Percentiles rank a stretch among this genome's conserved stretches.
These are phyloP conservation scores for Panopea generosa DNA, from an alignment of 2,888 invertebrate species.

Conservation along the genomic window DNA sequence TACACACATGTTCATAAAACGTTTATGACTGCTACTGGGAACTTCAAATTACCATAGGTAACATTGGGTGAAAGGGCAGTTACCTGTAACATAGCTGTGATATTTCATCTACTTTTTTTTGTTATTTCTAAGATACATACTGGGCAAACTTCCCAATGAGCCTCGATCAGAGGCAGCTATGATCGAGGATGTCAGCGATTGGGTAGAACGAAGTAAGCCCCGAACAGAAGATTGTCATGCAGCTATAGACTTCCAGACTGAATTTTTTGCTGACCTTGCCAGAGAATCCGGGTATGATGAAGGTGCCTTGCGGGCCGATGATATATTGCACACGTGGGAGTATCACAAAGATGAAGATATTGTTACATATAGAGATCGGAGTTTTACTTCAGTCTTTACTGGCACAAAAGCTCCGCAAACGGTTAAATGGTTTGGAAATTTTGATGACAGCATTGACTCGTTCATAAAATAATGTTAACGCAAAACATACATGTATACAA, in stretches of 20 bases:
- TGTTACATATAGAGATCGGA: constrained; percentile 43
- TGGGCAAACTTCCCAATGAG: constrained; percentile 18
- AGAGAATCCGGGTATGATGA: constrained; percentile 21
- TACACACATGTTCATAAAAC: too few species aligned
- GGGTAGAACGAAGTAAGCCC: constrained; percentile 28
- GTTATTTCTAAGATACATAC: constrained; percentile 32
- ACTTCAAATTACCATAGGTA: too few species aligned
- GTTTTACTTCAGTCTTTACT: constrained; percentile 37
- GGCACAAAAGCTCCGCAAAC: constrained; percentile 21
- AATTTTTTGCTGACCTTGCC: constrained; percentile 42
- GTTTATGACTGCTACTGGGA: too few species aligned
- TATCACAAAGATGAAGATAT: constrained; percentile 37
- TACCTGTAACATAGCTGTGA: too few species aligned
- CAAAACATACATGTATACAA: too few species aligned
- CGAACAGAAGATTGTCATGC: constrained; percentile 19
- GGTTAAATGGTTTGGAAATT: constrained; percentile 41
- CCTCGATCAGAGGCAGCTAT: constrained; percentile 21
- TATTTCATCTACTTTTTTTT: too few species aligned
- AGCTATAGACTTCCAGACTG: constrained; percentile 51
- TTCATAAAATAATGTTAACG: constrained; percentile 20
- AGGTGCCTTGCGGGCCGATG: constrained; percentile 5
- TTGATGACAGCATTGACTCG: constrained; percentile 61
- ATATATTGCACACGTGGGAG: constrained; percentile 43
- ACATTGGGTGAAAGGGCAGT: too few species aligned
- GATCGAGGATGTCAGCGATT: constrained; percentile 18